Percentiles rank a stretch among this genome's conserved stretches.
Conservation (phyloP, 2,888 invertebrate genomes). For the Acrobasis repandana region DNA sequence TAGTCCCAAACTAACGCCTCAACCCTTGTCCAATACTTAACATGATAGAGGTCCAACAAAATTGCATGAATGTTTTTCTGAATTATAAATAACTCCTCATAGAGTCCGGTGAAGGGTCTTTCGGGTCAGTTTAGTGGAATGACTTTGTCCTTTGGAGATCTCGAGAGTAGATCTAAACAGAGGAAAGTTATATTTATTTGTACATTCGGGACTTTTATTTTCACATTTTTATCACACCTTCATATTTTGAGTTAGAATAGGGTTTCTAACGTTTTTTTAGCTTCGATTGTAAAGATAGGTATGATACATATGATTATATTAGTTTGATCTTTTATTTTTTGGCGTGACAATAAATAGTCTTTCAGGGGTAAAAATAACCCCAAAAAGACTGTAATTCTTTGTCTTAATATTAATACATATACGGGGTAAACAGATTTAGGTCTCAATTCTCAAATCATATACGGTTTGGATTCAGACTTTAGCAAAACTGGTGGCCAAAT, state of each 20-base stretch:
- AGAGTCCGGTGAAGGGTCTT: slow-evolving; percentile 7
- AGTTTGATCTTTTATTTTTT: not conserved
- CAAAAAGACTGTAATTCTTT: too few species aligned
- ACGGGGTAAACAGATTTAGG: too few species aligned
- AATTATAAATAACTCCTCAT: slow-evolving; percentile 27
- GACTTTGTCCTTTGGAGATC: slow-evolving; percentile 12
- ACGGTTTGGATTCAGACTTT: too few species aligned
- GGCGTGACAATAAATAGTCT: not conserved
- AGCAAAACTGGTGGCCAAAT: too few species aligned
- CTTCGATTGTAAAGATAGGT: not conserved
- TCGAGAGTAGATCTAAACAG: slow-evolving; percentile 7
- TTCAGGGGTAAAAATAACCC: too few species aligned
- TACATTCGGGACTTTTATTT: not conserved
- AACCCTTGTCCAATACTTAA: slow-evolving; percentile 47
- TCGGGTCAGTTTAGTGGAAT: slow-evolving; percentile 17
- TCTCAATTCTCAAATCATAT: too few species aligned
- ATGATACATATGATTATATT: not conserved
- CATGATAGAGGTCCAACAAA: slow-evolving; percentile 37
- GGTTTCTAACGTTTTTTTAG: not conserved
- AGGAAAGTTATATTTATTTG: slow-evolving; percentile 2
- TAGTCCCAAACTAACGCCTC: slow-evolving; percentile 42
- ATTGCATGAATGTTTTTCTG: slow-evolving; percentile 35
- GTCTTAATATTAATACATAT: too few species aligned
- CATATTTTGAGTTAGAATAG: not conserved
- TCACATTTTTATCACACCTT: not conserved